A percentile compares a stretch with the other conserved stretches of the same genome.
Conservation (phyloP, 1,140 invertebrate genomes). For the Halyomorpha halys region DNA sequence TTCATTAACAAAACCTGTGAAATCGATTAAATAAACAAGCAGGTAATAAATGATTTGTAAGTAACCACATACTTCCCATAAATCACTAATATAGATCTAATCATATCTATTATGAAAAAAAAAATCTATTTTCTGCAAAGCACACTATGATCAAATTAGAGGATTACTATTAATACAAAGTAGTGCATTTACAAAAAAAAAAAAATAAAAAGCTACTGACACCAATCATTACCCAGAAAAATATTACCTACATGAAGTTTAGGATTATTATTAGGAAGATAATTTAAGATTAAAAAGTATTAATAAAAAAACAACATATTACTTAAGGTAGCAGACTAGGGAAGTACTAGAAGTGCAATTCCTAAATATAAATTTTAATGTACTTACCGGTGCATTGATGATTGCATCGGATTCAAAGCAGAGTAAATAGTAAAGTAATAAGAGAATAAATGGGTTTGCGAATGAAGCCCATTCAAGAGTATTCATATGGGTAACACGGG, state of each 20-base stretch:
- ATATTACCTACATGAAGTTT: too few relatives aligned
- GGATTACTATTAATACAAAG: too few relatives aligned
- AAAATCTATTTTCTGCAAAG: too few relatives aligned
- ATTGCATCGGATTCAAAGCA: slow-evolving; percentile 58
- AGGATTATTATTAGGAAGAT: too few relatives aligned
- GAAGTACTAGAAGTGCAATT: not conserved
- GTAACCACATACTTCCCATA: not conserved
- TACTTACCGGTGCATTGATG: slow-evolving; percentile 55
- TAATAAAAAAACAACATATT: not conserved
- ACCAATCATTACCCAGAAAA: too few relatives aligned
- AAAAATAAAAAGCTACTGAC: too few relatives aligned
- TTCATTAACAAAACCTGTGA: slow-evolving; percentile 31
- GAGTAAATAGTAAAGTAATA: slow-evolving; percentile 61
- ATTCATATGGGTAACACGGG: slow-evolving; percentile 48
- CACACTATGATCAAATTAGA: too few relatives aligned
- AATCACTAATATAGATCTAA: too few relatives aligned
- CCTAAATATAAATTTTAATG: not conserved
- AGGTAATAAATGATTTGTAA: not conserved
- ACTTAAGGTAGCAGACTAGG: not conserved
- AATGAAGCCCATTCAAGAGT: slow-evolving; percentile 55
- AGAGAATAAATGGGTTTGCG: slow-evolving; percentile 60
- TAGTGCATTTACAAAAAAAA: too few relatives aligned
- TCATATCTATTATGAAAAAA: too few relatives aligned
- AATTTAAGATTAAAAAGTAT: too few relatives aligned
- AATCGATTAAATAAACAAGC: slow-evolving; percentile 10